Percentiles rank a stretch among this genome's conserved stretches.
Conservation (phyloP, 2,113 vertebrate genomes). For the Hoplias malabaricus region DNA sequence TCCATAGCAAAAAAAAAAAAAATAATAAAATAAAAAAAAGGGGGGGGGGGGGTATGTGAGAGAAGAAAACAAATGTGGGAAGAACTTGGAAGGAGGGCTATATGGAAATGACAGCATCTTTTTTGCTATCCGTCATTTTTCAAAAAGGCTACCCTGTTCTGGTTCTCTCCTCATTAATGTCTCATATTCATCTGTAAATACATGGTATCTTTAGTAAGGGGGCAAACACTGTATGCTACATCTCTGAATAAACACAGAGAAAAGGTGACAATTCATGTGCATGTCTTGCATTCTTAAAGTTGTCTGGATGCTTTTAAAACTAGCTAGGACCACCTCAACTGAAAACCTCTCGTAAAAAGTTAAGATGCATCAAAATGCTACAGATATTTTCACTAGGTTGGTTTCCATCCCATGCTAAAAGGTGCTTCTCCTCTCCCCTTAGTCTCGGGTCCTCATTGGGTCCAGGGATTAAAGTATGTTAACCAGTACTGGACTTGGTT, state of each 20-base stretch:
- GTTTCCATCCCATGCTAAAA: conserved; percentile 36
- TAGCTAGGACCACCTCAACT: conserved; percentile 7
- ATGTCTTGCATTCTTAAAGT: background rate
- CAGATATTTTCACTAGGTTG: conserved; percentile 1
- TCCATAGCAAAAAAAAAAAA: background rate
- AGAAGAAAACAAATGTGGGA: background rate
- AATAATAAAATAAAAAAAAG: too few relatives aligned
- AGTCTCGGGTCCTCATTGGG: conserved; percentile 22
- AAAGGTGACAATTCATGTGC: background rate
- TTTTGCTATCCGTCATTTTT: background rate
- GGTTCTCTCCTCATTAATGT: background rate
- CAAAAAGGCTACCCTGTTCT: conserved; percentile 17
- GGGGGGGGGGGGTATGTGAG: background rate
- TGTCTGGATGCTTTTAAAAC: conserved; percentile 11
- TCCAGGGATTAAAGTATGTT: background rate
- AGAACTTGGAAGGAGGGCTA: conserved; percentile 1
- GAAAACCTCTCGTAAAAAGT: background rate
- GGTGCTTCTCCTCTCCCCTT: conserved; percentile 27
- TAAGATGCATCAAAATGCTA: conserved; percentile 42
- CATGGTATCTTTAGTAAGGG: conserved; percentile 12
- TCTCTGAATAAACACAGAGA: background rate
- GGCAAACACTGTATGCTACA: conserved; percentile 34
- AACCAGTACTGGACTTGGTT: background rate
- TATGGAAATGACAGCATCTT: conserved; percentile 12
- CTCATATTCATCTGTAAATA: background rate